Base-by-base conservation (phyloP, 1,140 invertebrate species). In the Leptoteleia sp. region DNA sequence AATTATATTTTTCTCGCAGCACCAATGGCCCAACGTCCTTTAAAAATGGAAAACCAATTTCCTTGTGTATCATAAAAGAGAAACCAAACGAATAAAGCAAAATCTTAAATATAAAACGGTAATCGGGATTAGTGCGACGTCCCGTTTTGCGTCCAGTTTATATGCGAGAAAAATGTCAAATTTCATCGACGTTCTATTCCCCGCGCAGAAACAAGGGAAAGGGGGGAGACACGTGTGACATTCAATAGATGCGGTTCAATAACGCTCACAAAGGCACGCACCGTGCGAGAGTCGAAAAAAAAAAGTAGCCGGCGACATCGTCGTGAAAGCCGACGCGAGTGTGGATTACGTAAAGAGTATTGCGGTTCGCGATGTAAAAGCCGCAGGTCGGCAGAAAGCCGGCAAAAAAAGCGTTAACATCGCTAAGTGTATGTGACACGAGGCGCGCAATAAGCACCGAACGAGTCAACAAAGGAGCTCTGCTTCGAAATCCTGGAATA, bases 361-460 rank as follows among this genome's bases (percentile, higher is more conserved):
- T 37, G 55, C 29, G 40, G 55, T 43, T 25, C 37, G 38, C 19
- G 19, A 25, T 11, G 37, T 11, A 62, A 38, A 62, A 62, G 43
- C 57, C 43, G 22, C 57, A 38, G 33, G n/a, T 48, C 43, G 38
- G 3, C n/a, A 2, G n/a, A 19, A 3, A 9, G 8, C 15, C 22
- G 52, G 13, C 11, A 61, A 61, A 61, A n/a, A 47, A 33, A 1
- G 29, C 29, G 42, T 37, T 61, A 61, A 61, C 42, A 16, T 61
- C 4, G 11, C 42, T 47, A 61, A 61, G 55, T 15, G 17, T 61
- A 47, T 47, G 55, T 47, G 55, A 61, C 55, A 61, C 1, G 15
- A 7, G 12, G 8, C 27, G 55, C 40, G 40, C 40, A 59, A 59
- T 59, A 15, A 29, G 22, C 13, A 19, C 5, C 31, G 25, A 35